phyloP scores from a whole-genome alignment of 2,113 vertebrate genomes.

The Vanacampus margaritifer region DNA sequence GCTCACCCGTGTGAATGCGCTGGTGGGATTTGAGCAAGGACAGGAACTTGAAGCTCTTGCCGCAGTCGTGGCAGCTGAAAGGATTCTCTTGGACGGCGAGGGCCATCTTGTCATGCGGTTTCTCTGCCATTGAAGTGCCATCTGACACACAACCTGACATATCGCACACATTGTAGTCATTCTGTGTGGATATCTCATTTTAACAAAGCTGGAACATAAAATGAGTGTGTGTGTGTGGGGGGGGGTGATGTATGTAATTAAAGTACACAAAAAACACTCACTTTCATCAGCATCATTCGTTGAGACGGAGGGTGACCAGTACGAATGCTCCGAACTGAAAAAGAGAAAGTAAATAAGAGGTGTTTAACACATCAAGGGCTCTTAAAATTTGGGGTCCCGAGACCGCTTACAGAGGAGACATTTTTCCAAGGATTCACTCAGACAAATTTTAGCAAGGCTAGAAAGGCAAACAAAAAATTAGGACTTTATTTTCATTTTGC shows the following conservation, averaged over 20 bases:
- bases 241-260: no score
- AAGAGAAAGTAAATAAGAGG: neutral
- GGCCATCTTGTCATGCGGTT: neutral
- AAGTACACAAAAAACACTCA: conserved; percentile 21
- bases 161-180: neutral
- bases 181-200: neutral
- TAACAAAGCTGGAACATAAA: no score
- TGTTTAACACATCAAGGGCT: neutral
- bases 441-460: no score
- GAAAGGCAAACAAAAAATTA: no score
- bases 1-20: conserved; percentile 69
- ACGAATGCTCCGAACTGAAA: conserved; percentile 61
- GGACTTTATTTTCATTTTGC: no score
- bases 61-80: conserved; percentile 68
- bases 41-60: conserved; percentile 77
- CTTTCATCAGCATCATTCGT: conserved; percentile 25
- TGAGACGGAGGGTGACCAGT: conserved; percentile 37
- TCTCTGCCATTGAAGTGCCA: conserved; percentile 8
- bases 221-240: no score
- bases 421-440: no score
- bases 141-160: conserved; percentile 21
- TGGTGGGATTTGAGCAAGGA: conserved; percentile 79
- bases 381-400: no score
- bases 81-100: conserved; percentile 13
- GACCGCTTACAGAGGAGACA: no score